phyloP scores from a whole-genome alignment of 1,140 invertebrate species.

The Panulirus ornatus region DNA sequence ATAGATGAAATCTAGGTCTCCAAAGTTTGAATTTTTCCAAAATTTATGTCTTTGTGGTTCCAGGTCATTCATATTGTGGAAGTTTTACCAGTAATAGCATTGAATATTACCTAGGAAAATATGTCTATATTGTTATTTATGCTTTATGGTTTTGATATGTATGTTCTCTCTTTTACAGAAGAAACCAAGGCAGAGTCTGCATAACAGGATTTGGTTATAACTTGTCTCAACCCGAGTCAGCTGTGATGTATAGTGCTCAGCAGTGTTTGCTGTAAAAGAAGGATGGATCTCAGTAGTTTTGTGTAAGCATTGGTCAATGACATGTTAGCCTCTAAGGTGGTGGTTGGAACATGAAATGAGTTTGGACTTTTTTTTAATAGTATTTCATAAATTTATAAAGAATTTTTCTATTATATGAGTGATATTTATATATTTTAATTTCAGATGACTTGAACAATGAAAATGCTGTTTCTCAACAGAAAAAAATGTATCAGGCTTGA shows the following conservation, averaged over 20 bases:
- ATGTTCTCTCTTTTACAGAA: conserved; percentile 38
- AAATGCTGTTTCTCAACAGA: conserved; percentile 11
- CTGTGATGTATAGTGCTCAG: conserved; percentile 48
- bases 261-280: not conserved
- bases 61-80: too few species aligned
- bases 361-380: not conserved
- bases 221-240: not conserved
- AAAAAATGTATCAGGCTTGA: conserved; percentile 37
- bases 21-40: too few species aligned
- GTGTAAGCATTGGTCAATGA: conserved; percentile 45
- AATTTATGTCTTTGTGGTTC: too few species aligned
- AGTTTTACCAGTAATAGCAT: too few species aligned
- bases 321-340: conserved; percentile 47
- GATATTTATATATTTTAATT: not conserved
- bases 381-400: not conserved
- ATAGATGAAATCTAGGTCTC: too few species aligned
- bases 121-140: not conserved
- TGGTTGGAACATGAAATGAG: not conserved
- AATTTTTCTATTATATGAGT: not conserved
- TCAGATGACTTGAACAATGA: conserved; percentile 25
- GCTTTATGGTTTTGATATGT: not conserved
- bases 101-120: too few species aligned
- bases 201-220: conserved; percentile 30
- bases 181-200: conserved; percentile 50
- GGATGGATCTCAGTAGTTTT: conserved; percentile 52